A percentile compares a stretch with the other conserved stretches of the same genome.
These are phyloP conservation scores for Astur gentilis DNA, from an alignment of 2,113 vertebrate species.

Conservation along the genomic window DNA sequence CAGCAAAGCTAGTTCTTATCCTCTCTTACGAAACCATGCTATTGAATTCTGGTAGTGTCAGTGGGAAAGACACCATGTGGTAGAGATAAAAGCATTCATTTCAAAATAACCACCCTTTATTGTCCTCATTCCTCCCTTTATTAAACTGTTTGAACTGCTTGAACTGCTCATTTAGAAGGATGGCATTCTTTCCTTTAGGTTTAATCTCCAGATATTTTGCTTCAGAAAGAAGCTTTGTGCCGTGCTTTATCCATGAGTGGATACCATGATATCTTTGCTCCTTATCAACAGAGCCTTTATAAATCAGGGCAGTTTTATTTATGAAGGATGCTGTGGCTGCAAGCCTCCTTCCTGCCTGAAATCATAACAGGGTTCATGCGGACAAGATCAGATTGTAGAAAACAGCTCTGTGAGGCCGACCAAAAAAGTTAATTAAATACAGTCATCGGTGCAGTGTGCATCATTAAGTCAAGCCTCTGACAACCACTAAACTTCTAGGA, in stretches of 20 bases:
- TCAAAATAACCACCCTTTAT: background rate
- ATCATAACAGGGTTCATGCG: background rate
- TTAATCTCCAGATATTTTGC: conserved; percentile 1
- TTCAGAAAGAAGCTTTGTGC: background rate
- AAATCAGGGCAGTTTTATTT: background rate
- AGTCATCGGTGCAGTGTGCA: background rate
- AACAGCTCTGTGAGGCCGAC: conserved; percentile 36
- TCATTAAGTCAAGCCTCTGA: conserved; percentile 14
- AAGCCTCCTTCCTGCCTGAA: background rate
- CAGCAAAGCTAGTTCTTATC: background rate
- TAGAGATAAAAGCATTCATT: background rate
- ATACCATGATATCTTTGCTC: background rate
- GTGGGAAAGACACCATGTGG: background rate
- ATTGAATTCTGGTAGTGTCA: background rate
- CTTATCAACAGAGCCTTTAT: background rate
- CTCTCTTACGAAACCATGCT: background rate
- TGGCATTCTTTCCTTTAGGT: background rate
- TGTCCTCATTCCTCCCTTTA: background rate
- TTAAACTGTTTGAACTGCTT: background rate
- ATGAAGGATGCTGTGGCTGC: background rate
- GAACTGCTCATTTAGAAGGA: background rate
- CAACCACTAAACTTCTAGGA: background rate
- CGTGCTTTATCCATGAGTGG: background rate
- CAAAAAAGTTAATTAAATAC: conserved; percentile 52
- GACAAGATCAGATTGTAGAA: conserved; percentile 24